Evolutionary conservation across 2,113 vertebrate genomes (phyloP).

Genomic region (Gambusia holbrooki): DNA sequence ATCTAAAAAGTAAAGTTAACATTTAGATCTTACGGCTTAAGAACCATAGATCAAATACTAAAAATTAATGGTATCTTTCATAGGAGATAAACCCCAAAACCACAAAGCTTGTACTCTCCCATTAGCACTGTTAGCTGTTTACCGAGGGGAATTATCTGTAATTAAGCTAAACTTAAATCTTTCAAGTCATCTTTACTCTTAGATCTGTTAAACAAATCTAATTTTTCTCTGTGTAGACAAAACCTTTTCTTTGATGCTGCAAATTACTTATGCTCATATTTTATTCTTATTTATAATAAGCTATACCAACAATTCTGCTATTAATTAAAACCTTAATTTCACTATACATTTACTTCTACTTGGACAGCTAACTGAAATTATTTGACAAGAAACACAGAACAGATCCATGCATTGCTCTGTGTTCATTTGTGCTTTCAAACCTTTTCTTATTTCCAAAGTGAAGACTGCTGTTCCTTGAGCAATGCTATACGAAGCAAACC

Average conservation of each 20-base stretch:
- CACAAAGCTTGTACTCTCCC: background rate
- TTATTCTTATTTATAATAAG: background rate
- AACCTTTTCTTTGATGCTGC: no score
- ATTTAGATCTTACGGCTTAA: no score
- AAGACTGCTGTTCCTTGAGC: conserved; percentile 44
- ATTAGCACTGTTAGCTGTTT: background rate
- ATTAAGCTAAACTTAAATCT: background rate
- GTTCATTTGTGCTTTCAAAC: conserved; percentile 39
- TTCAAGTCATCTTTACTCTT: no score
- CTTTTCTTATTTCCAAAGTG: conserved; percentile 26
- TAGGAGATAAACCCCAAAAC: no score
- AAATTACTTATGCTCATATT: no score
- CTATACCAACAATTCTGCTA: background rate
- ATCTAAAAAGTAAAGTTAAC: no score
- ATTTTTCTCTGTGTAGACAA: no score
- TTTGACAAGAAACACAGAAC: conserved; percentile 57
- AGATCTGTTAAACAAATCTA: no score
- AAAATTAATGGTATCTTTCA: no score
- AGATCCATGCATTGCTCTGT: conserved; percentile 49
- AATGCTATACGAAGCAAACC: conserved; percentile 40
- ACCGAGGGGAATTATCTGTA: background rate
- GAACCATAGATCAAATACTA: no score
- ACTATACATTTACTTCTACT: conserved; percentile 60
- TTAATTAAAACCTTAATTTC: conserved; percentile 11
- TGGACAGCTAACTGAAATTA: conserved; percentile 42